phyloP scores from a whole-genome alignment of 2,888 invertebrate genomes.

The Nineta flava region DNA sequence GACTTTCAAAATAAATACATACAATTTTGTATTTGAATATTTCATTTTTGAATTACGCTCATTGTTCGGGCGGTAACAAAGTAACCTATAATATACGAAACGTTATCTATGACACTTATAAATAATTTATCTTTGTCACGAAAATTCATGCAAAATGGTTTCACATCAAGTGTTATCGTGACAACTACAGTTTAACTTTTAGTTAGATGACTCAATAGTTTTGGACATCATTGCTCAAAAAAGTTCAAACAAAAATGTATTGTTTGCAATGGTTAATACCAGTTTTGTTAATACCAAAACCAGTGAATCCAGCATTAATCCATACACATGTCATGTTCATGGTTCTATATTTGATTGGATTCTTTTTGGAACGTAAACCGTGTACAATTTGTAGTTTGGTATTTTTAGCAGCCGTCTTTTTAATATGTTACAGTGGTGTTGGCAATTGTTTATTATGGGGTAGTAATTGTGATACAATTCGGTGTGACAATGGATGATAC shows the following conservation, averaged over 20 bases:
- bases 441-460: conserved; percentile 92
- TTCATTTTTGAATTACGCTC: too few species aligned
- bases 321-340: conserved; percentile 97
- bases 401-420: conserved; percentile 81
- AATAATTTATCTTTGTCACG: too few species aligned
- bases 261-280: conserved; percentile 96
- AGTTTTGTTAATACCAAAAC: conserved; percentile 92
- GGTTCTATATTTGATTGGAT: conserved; percentile 88
- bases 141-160: too few species aligned
- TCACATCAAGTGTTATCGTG: too few species aligned
- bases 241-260: conserved; percentile 47
- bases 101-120: too few species aligned
- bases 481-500: conserved; percentile 7
- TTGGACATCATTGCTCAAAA: too few species aligned
- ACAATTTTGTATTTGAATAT: too few species aligned
- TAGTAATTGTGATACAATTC: conserved; percentile 46
- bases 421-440: conserved; percentile 91
- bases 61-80: too few species aligned
- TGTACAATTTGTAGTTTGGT: conserved; percentile 95
- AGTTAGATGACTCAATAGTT: too few species aligned
- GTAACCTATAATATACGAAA: too few species aligned
- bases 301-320: conserved; percentile 87
- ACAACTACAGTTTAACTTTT: too few species aligned
- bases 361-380: conserved; percentile 91
- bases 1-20: too few species aligned